These are phyloP conservation scores for Murina feae DNA, from an alignment of 2,113 vertebrate genomes.

Conservation along the genomic window DNA sequence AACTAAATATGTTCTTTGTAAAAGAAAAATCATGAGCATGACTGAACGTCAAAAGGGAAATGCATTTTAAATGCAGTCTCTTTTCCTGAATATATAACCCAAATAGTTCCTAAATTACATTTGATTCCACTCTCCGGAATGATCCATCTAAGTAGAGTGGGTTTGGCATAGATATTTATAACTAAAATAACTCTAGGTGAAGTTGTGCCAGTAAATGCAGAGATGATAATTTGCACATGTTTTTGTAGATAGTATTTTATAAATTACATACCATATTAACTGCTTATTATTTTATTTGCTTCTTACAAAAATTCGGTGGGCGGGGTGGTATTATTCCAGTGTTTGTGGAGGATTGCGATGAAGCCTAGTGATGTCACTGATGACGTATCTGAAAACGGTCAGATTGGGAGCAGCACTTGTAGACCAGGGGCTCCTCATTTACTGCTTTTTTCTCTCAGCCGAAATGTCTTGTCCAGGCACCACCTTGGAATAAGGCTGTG, in stretches of 20 bases:
- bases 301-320: background rate
- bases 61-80: constrained; percentile 66
- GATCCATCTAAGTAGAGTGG: background rate
- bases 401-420: background rate
- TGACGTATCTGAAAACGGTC: background rate
- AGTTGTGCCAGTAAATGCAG: background rate
- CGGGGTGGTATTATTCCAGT: background rate
- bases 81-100: constrained; percentile 70
- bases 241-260: background rate
- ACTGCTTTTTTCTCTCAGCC: background rate
- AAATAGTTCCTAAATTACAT: constrained; percentile 50
- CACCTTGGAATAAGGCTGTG: background rate
- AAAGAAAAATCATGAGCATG: constrained; percentile 64
- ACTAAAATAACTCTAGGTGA: background rate
- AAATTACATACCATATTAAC: background rate
- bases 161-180: background rate
- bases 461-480: background rate
- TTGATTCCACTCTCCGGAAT: constrained; percentile 25
- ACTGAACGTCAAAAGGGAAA: constrained; percentile 52
- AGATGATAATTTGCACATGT: background rate
- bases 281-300: background rate
- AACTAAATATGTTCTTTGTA: constrained; percentile 66
- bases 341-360: background rate
- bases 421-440: background rate
- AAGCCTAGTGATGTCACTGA: background rate